Evolutionary conservation across 2,888 invertebrate genomes (phyloP), one percentile per base, ranked within the genome.

Genomic region (Aporophyla nigra): DNA sequence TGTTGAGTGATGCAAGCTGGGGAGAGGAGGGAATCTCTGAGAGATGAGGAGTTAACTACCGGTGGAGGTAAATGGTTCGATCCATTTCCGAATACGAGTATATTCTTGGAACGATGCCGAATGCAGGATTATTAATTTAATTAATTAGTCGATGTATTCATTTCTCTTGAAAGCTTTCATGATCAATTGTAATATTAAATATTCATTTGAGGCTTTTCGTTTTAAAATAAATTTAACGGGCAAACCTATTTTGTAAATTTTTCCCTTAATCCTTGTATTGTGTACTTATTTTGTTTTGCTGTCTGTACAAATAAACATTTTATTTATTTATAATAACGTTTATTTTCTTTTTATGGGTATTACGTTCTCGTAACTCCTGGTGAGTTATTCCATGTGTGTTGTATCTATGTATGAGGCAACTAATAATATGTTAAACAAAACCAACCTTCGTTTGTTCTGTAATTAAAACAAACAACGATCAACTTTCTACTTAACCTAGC

Each of bases 1-100:
- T 24, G 72, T 74, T 76, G 74, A 85, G 83, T 83, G 81, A 83
- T 80, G 71, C 80, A 72, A 71, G n/a, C 24, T 62, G 21, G n/a
- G 33, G 27, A 27, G 24, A 0, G 14, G 12, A 33, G n/a, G n/a
- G 49, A 43, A 56, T 27, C 24, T 56, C 21, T 46, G 61, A 40
- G 33, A 54, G 24, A 74, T 76, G 43, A 59, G 58, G 58, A 63
- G n/a, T 76, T 73, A 62, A 79, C 40, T 54, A 19, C 43, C 19
- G 16, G 51, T 59, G 40, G 12, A 65, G 12, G 43, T 33, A 65
- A 68, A 75, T 46, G 33, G n/a, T 71, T 59, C 46, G 21, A 67
- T 70, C 19, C n/a, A 5, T 16, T 27, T 14, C 14, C 59, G 33
- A 67, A n/a, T 16, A 7, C 19, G 33, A 54, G 5, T 2, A 40